These are phyloP conservation scores for Oscheius onirici DNA, from an alignment of 2,888 invertebrate species.

Conservation along the genomic window DNA sequence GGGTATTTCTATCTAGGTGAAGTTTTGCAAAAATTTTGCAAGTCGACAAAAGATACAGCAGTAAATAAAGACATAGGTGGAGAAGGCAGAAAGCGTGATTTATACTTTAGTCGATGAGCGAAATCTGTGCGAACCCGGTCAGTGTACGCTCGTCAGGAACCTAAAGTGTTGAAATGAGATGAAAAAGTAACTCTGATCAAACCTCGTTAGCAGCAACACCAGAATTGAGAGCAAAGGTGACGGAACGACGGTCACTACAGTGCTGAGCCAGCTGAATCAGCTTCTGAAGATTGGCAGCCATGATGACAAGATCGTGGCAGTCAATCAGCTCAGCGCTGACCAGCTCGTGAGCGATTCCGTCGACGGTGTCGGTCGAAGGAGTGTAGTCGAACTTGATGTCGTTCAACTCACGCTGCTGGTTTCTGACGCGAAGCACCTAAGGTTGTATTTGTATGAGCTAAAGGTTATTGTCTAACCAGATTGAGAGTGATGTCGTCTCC, in stretches of 20 bases:
- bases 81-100: not conserved
- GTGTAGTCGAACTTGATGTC: slow-evolving; percentile 97
- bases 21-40: no score
- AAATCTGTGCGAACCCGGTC: slow-evolving; percentile 96
- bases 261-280: slow-evolving; percentile 64
- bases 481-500: slow-evolving; percentile 41
- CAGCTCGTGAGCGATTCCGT: slow-evolving; percentile 72
- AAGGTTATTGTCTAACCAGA: slow-evolving; percentile 36
- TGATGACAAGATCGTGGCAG: slow-evolving; percentile 87
- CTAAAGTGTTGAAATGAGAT: slow-evolving; percentile 33
- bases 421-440: slow-evolving; percentile 74
- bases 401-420: slow-evolving; percentile 88
- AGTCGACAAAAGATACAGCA: no score
- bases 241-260: slow-evolving; percentile 52
- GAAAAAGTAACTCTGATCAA: no score
- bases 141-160: slow-evolving; percentile 89
- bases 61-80: no score
- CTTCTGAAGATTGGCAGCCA: slow-evolving; percentile 83
- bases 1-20: no score
- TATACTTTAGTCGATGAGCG: slow-evolving; percentile 76
- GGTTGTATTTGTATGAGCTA: slow-evolving; percentile 14
- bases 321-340: slow-evolving; percentile 94
- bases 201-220: slow-evolving; percentile 73
- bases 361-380: slow-evolving; percentile 69
- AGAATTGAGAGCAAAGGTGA: slow-evolving; percentile 74